phyloP scores from a whole-genome alignment of 2,888 invertebrate species.

The Mechanitis messenoides region DNA sequence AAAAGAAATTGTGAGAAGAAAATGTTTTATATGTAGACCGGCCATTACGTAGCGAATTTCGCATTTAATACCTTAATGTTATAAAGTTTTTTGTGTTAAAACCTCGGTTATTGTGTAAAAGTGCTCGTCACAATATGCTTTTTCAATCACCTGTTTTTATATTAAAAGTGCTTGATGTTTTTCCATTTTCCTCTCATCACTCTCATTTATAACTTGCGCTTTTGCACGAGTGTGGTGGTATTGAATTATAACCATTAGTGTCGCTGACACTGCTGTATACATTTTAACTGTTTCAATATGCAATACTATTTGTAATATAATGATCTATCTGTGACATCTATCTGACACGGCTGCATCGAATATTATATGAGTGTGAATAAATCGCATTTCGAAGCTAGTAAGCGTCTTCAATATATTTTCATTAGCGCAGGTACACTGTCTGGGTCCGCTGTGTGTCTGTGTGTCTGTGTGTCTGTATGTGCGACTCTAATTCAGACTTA shows the following conservation, averaged over 20 bases:
- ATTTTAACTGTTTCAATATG: background rate
- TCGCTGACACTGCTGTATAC: background rate
- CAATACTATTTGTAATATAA: no score
- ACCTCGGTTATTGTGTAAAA: constrained; percentile 30
- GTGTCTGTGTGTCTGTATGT: constrained; percentile 47
- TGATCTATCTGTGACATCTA: no score
- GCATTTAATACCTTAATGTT: constrained; percentile 53
- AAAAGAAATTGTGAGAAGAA: no score
- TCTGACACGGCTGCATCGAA: no score
- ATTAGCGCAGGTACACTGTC: constrained; percentile 46
- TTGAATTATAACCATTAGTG: constrained; percentile 3
- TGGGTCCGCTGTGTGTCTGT: no score
- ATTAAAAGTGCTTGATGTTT: constrained; percentile 8
- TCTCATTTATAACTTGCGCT: constrained; percentile 9
- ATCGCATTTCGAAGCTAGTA: background rate
- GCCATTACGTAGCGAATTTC: constrained; percentile 31
- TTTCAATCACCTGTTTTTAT: constrained; percentile 19
- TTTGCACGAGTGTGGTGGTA: background rate
- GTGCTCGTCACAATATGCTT: constrained; percentile 13
- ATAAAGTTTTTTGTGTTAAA: constrained; percentile 53
- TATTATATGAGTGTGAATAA: no score
- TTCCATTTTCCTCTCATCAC: constrained; percentile 3
- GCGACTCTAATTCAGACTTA: constrained; percentile 68
- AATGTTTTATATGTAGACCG: constrained; percentile 27
- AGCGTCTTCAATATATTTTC: constrained; percentile 51